A percentile compares a stretch with the other conserved stretches of the same genome.
phyloP scores from a whole-genome alignment of 1,140 invertebrate genomes.

The Pseudomyrmex dendroicus region DNA sequence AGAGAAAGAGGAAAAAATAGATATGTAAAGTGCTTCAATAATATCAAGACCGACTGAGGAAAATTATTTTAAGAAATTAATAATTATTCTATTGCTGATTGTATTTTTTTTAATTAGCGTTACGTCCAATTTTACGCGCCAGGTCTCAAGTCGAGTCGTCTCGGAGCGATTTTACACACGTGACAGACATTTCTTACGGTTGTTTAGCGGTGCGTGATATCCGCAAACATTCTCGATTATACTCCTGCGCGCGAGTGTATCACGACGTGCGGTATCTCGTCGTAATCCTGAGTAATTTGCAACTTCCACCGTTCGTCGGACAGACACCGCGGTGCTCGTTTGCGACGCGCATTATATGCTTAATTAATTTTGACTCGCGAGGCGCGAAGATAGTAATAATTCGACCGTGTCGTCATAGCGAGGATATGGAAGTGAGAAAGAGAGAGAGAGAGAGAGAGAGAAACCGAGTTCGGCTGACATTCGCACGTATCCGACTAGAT shows the following conservation, averaged over 20 bases:
- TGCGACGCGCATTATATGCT: slow-evolving; percentile 34
- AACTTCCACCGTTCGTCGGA: slow-evolving; percentile 26
- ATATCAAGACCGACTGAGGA: too few species aligned
- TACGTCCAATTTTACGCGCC: neutral
- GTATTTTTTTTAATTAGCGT: too few species aligned
- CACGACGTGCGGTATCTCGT: neutral
- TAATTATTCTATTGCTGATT: too few species aligned
- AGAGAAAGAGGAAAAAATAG: too few species aligned
- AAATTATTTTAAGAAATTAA: too few species aligned
- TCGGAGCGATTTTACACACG: neutral
- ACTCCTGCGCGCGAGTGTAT: neutral
- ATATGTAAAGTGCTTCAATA: too few species aligned
- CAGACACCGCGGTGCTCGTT: slow-evolving; percentile 6
- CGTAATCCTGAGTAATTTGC: slow-evolving; percentile 44
- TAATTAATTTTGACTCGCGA: slow-evolving; percentile 55
- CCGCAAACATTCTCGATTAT: slow-evolving; percentile 32
- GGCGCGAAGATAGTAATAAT: slow-evolving; percentile 53
- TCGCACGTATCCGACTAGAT: slow-evolving; percentile 30
- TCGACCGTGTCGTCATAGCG: slow-evolving; percentile 40
- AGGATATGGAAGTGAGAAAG: neutral
- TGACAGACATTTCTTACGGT: neutral
- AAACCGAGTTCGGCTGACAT: slow-evolving; percentile 29
- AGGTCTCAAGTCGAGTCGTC: neutral
- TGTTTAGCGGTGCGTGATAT: neutral
- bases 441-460: neutral